Evolutionary conservation across 2,888 invertebrate species (phyloP).

Genomic region (Drosophila prostipennis): DNA sequence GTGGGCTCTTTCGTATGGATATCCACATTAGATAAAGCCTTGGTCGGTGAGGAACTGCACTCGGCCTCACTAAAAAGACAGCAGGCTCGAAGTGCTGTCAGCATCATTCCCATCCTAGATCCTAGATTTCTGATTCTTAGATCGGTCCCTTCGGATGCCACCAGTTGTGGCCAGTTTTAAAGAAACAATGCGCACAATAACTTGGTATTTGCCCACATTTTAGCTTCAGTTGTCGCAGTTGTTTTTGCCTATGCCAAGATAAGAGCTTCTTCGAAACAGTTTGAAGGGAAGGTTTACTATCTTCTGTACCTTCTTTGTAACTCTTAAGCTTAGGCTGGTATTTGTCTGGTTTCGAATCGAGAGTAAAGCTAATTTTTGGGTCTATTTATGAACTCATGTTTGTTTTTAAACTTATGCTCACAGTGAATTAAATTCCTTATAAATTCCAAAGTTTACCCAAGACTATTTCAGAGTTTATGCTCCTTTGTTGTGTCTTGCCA

Average conservation of each 20-base stretch:
- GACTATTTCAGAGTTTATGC: not conserved
- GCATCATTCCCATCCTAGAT: conserved; percentile 5
- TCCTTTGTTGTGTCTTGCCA: not conserved
- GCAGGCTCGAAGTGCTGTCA: conserved; percentile 12
- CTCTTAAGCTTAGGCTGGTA: too few species aligned
- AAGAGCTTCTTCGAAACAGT: not conserved
- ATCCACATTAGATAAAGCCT: not conserved
- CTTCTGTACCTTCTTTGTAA: not conserved
- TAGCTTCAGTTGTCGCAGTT: not conserved
- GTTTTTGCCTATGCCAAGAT: conserved; percentile 5
- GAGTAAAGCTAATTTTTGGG: too few species aligned
- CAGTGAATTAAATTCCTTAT: conserved; percentile 1
- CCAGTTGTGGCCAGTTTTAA: not conserved
- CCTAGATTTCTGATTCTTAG: not conserved
- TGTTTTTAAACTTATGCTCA: not conserved
- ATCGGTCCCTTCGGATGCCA: not conserved
- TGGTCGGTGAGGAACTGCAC: not conserved
- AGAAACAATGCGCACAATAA: not conserved
- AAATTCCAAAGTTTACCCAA: conserved; percentile 7
- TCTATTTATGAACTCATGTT: not conserved
- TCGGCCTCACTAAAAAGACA: not conserved
- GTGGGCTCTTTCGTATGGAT: not conserved
- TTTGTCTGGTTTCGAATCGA: too few species aligned
- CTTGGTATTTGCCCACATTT: not conserved
- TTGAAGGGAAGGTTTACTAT: conserved; percentile 6